phyloP scores from a whole-genome alignment of 1,140 invertebrate genomes.

The Drosophila nigrodunni region DNA sequence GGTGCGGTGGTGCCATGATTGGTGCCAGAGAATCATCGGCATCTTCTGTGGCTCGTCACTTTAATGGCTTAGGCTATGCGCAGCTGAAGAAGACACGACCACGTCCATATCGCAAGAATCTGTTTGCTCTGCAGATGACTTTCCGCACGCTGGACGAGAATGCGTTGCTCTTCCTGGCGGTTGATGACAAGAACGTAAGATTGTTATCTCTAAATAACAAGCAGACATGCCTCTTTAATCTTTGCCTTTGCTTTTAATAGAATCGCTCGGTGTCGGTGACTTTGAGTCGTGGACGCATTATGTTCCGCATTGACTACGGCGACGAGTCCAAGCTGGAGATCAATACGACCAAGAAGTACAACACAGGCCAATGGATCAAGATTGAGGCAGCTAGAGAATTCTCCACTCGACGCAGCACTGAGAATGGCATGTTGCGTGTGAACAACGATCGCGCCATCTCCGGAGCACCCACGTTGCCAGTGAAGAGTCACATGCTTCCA shows the following conservation, averaged over 20 bases:
- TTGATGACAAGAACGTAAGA: constrained; percentile 88
- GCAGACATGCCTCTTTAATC: background rate
- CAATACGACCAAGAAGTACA: constrained; percentile 90
- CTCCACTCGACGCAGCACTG: constrained; percentile 85
- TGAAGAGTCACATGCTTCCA: constrained; percentile 86
- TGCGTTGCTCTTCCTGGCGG: constrained; percentile 93
- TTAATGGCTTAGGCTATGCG: constrained; percentile 92
- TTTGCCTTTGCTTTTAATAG: constrained; percentile 79
- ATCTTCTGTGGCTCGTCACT: constrained; percentile 85
- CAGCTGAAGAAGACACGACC: constrained; percentile 87
- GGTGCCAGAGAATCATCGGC: constrained; percentile 73
- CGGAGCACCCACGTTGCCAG: constrained; percentile 87
- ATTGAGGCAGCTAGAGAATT: constrained; percentile 89
- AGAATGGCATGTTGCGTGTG: constrained; percentile 89
- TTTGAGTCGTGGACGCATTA: constrained; percentile 90
- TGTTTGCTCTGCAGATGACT: constrained; percentile 91
- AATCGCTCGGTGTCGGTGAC: constrained; percentile 92
- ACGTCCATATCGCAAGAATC: constrained; percentile 88
- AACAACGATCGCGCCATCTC: constrained; percentile 89
- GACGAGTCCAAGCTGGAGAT: constrained; percentile 88
- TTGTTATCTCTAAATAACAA: background rate
- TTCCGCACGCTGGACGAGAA: constrained; percentile 95
- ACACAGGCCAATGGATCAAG: constrained; percentile 92
- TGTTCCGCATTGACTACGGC: constrained; percentile 90
- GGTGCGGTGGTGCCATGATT: constrained; percentile 86